Evolutionary conservation across 2,113 vertebrate genomes (phyloP), one percentile per base, ranked within the genome.

Genomic region (Deroptyus accipitrinus): DNA sequence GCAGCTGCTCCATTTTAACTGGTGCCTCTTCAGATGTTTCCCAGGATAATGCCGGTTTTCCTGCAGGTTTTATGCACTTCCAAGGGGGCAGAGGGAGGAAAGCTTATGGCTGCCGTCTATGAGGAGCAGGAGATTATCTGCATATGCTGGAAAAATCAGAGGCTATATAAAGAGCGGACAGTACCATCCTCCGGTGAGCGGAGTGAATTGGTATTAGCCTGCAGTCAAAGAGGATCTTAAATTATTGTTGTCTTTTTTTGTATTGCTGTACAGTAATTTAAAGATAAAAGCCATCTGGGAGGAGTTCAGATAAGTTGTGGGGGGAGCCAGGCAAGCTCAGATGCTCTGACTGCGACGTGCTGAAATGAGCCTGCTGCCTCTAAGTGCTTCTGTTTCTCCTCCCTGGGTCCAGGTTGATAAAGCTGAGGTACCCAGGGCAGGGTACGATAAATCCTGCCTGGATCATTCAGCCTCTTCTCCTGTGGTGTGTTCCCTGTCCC

Each of bases 261-360:
- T 93, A 37, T 92, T 86, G 76, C 94, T 88, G 75, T 83, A 75
- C 79, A 80, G 94, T 63, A 89, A 88, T 95, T 84, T 83, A 93
- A 76, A 96, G 96, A 88, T 91, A 95, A 95, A 95, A 96, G 88
- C 95, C 92, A 94, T 82, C 92, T 94, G 94, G 92, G 94, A 94
- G 84, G 94, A 69, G 92, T 76, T 76, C 54, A 83, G 96, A 83
- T 95, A 82, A 92, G 95, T 83, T 73, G 79, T n/a, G 76, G 73
- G 79, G 88, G 88, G 68, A 86, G 93, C 31, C 88, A 82, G 80
- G 14, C 5, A 10, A 61, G 90, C 89, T 28, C 27, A 69, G 72
- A 24, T 57, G 48, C 64, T 4, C 49, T 23, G 77, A 15, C 24
- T 88, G 85, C 64, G 67, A 30, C 1, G 0, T 35, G 72, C 82